Base-by-base conservation (phyloP, 92 coral and sea anemone genomes). In the Zoanthus gigantus region DNA sequence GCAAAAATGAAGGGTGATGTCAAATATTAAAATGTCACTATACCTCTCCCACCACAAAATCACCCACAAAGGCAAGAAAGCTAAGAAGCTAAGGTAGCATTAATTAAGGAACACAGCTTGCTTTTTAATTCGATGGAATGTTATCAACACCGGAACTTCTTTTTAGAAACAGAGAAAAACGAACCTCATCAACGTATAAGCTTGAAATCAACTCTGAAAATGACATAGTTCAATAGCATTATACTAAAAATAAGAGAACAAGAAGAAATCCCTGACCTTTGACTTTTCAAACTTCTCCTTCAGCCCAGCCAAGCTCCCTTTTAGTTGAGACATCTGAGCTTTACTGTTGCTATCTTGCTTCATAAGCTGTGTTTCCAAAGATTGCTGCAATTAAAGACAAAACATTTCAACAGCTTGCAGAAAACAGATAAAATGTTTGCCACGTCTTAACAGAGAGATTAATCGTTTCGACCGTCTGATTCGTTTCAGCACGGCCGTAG, bases 201-300 rank as follows among this genome's bases (percentile, higher is more conserved):
- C 47, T 86, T 1, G 67, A 86, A 72, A 76, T 65, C 63, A 65
- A 58, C 89, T 86, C 67, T 7, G 47, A 86, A 57, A 74, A 63
- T 76, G 82, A 75, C 28, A 61, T 76, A 44, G n/a, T 44, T 37
- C 4, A 37, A 37, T 4, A 37, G 42, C 42, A 37, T 37, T 3
- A 37, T 37, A 37, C 42, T 37, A 37, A 37, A 37, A 37, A 37
- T 11, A 28, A 52, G 47, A 57, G 4, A 60, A 17, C 9, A 44
- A 57, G 13, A 37, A 15, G 32, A 7, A 79, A 42, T 2, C 61
- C 47, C 86, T 74, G 81, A 97, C 99, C 97, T 95, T 93, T 34
- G 95, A 87, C 69, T 94, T 93, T 37, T 95, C 90, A 8, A 92
- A 86, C 71, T 92, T 97, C 84, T 92, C 98, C 61, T 97, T 95